Evolutionary conservation across 2,797 vertebrate genomes (phyloP).

Genomic region (Chaenodraco wilsoni): DNA sequence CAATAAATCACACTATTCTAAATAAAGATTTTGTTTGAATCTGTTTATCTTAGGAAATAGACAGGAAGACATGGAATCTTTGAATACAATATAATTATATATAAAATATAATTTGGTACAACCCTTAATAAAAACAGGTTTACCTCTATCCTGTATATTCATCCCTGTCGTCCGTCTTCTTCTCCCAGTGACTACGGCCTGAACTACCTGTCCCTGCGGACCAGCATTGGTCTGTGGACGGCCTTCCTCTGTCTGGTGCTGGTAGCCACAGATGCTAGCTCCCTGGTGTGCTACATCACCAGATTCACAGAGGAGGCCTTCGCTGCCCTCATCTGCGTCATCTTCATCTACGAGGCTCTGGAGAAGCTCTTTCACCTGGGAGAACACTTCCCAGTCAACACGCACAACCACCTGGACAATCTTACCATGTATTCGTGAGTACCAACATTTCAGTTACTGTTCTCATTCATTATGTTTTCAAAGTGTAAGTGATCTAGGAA

Average conservation of each 20-base stretch:
- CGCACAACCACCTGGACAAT: slow-evolving; percentile 89
- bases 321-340: slow-evolving; percentile 96
- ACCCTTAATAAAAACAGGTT: not conserved
- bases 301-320: slow-evolving; percentile 97
- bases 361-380: slow-evolving; percentile 95
- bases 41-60: no score
- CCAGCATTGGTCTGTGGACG: slow-evolving; percentile 96
- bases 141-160: not conserved
- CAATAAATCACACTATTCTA: no score
- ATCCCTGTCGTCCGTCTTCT: slow-evolving; percentile 26
- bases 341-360: slow-evolving; percentile 97
- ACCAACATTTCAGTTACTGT: not conserved
- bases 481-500: no score
- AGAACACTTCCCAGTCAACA: slow-evolving; percentile 91
- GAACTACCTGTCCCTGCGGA: slow-evolving; percentile 93
- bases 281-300: slow-evolving; percentile 96
- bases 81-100: no score
- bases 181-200: slow-evolving; percentile 89
- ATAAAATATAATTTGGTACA: no score
- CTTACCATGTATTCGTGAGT: slow-evolving; percentile 93
- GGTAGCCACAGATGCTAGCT: slow-evolving; percentile 96
- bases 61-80: no score
- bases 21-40: no score
- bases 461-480: not conserved
- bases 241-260: slow-evolving; percentile 92